Percentiles rank a stretch among this genome's conserved stretches.
Evolutionary conservation across 1,140 invertebrate genomes (phyloP).

Genomic region (Drosophila nikananu): DNA sequence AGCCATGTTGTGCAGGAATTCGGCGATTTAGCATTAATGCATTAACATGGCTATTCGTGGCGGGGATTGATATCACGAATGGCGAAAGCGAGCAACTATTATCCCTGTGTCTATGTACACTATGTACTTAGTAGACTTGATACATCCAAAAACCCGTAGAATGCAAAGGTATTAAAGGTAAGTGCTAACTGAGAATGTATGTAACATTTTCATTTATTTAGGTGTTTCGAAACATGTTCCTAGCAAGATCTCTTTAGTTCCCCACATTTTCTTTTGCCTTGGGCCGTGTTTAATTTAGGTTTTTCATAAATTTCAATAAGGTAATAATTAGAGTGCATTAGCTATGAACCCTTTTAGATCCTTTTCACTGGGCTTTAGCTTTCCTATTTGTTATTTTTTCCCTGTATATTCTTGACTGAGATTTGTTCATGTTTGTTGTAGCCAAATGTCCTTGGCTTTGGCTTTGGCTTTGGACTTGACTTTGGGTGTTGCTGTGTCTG

Average conservation of each 20-base stretch:
- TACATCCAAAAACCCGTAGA: background rate
- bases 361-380: too few relatives aligned
- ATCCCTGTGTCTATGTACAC: background rate
- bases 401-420: background rate
- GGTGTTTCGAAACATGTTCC: too few relatives aligned
- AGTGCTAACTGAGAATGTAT: background rate
- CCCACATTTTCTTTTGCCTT: background rate
- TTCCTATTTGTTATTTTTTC: background rate
- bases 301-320: background rate
- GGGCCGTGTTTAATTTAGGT: background rate
- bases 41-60: slow-evolving; percentile 60
- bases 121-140: background rate
- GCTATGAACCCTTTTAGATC: background rate
- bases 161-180: background rate
- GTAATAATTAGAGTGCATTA: background rate
- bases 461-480: background rate
- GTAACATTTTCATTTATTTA: background rate
- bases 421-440: slow-evolving; percentile 13
- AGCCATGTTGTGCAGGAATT: slow-evolving; percentile 52
- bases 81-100: slow-evolving; percentile 28
- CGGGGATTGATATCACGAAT: slow-evolving; percentile 46
- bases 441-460: slow-evolving; percentile 28
- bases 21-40: slow-evolving; percentile 46
- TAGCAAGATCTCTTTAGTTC: background rate
- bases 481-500: slow-evolving; percentile 9